Base-by-base conservation (phyloP, 2,888 invertebrate genomes). In the Yponomeuta evonymella region DNA sequence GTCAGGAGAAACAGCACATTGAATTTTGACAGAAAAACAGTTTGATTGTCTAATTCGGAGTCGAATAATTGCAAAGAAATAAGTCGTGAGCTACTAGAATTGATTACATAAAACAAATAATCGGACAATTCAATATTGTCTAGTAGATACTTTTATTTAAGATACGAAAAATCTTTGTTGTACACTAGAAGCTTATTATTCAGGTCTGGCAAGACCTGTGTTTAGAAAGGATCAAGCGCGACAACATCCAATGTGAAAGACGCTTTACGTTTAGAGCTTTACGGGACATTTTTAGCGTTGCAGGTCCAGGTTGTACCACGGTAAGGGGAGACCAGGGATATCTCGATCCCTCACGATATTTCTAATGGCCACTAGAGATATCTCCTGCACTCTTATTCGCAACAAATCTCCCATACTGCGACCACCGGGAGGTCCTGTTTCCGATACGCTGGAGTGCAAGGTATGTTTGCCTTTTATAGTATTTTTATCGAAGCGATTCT, bases 291-390 rank as follows among this genome's bases (percentile, higher is more conserved):
- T 58, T 58, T 12, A 9, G 67, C 43, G 15, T 11, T 51, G 29
- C 29, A n/a, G 12, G 48, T 29, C 29, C 29, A 48, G 48, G 51
- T 2, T 51, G 15, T 12, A 77, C 75, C 78, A 80, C 76, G 78
- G 75, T 75, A 75, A 79, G 81, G 83, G 80, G 82, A 83, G 81
- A 83, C 82, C 85, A 84, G 84, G 85, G 81, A 79, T 80, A 83
- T 81, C 82, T 80, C 85, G 83, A 86, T 85, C 82, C 77, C 86
- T 84, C 86, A 83, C 86, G 85, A 86, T 88, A 88, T 87, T 88
- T 84, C 85, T 90, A 90, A 89, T 89, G 88, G 90, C 89, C 88
- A 89, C 88, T 89, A 84, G 86, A 88, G 87, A 85, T 86, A 85
- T 88, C 87, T 86, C 81, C 83, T 84, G 85, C 82, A 81, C 84